A percentile compares a stretch with the other conserved stretches of the same genome.
Conservation (phyloP, 2,888 invertebrate genomes). For the Drosophila gaucha region DNA sequence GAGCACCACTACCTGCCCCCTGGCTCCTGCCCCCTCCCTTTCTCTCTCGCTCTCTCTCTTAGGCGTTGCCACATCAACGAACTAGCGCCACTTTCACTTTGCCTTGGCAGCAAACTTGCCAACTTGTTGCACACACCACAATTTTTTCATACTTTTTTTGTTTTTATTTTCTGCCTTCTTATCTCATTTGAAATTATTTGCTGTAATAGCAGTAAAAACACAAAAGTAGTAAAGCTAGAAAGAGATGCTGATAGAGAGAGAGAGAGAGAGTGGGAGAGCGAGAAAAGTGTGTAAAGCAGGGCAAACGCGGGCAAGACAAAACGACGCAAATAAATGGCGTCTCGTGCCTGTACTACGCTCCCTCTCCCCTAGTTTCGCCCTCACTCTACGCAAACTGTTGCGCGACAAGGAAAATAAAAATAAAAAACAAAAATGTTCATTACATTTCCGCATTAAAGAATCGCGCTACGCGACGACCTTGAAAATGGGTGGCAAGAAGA, state of each 20-base stretch:
- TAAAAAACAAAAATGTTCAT: slow-evolving; percentile 69
- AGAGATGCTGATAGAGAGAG: slow-evolving; percentile 1
- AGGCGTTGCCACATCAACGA: slow-evolving; percentile 12
- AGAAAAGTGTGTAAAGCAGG: slow-evolving; percentile 36
- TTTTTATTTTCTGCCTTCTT: slow-evolving; percentile 41
- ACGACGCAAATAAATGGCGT: slow-evolving; percentile 57
- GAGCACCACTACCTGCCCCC: slow-evolving; percentile 22
- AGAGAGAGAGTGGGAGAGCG: not conserved
- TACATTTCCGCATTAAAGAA: slow-evolving; percentile 75
- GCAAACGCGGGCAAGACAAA: slow-evolving; percentile 51
- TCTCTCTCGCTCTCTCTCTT: too few relatives aligned
- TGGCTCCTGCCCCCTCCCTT: not conserved
- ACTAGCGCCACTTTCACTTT: slow-evolving; percentile 72
- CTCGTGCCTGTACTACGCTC: slow-evolving; percentile 35
- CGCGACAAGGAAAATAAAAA: slow-evolving; percentile 42
- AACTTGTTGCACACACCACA: slow-evolving; percentile 70
- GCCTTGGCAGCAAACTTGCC: slow-evolving; percentile 68
- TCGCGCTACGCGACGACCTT: slow-evolving; percentile 68
- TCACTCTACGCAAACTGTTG: slow-evolving; percentile 3
- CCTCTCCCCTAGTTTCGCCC: not conserved
- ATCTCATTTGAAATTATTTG: slow-evolving; percentile 78
- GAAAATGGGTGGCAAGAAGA: slow-evolving; percentile 43
- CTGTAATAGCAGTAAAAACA: slow-evolving; percentile 61
- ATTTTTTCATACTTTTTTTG: slow-evolving; percentile 32
- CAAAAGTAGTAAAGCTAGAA: not conserved